phyloP scores from a whole-genome alignment of 2,113 vertebrate genomes.

The Proterorhinus semilunaris region DNA sequence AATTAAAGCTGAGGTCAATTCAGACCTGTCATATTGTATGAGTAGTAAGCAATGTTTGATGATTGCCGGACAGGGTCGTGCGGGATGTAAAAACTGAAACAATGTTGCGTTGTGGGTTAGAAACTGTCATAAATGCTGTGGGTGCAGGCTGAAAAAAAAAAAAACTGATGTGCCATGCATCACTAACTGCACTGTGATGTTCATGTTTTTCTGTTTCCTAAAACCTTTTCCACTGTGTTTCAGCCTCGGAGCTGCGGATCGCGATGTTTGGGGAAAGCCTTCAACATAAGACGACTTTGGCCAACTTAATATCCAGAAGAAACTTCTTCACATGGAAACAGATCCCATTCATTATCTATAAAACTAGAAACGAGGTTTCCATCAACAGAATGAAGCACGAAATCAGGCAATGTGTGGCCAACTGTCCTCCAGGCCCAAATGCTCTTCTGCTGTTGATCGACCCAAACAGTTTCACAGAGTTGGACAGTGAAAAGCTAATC shows the following conservation, averaged over 20 bases:
- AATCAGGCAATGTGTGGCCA: not conserved
- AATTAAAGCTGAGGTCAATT: too few species aligned
- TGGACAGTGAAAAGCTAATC: slow-evolving; percentile 2
- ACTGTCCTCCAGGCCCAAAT: slow-evolving; percentile 38
- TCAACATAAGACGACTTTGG: not conserved
- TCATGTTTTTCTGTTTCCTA: too few species aligned
- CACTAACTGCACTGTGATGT: too few species aligned
- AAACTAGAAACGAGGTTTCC: not conserved
- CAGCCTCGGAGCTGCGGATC: not conserved
- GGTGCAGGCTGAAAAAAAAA: too few species aligned
- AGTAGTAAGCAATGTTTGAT: too few species aligned
- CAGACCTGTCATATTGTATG: too few species aligned
- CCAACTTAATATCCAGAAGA: not conserved
- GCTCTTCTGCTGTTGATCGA: slow-evolving; percentile 34
- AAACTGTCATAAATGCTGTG: too few species aligned
- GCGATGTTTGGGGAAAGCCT: not conserved
- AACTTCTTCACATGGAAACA: not conserved
- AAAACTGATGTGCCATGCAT: too few species aligned
- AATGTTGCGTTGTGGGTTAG: too few species aligned
- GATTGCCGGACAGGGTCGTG: too few species aligned
- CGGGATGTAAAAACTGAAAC: too few species aligned
- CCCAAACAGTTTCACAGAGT: slow-evolving; percentile 21
- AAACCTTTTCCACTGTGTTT: not conserved
- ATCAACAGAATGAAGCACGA: not conserved
- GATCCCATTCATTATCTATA: not conserved